Conservation (phyloP, 2,888 invertebrate species). For the Drosophila macrothrix region DNA sequence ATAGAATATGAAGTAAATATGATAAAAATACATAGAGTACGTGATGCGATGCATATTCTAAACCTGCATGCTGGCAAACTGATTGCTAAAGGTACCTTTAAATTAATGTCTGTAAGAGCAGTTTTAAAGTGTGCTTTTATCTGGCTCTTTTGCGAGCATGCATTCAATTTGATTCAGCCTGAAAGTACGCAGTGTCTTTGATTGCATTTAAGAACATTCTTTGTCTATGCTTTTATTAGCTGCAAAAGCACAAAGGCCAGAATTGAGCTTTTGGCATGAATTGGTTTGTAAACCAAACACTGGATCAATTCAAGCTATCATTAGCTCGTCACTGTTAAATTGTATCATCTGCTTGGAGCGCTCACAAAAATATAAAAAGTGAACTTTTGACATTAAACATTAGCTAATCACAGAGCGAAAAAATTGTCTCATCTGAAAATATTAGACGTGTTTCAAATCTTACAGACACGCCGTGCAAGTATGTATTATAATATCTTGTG, state of each 20-base stretch:
- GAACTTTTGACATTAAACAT: not conserved
- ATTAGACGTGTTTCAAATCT: not conserved
- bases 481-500: not conserved
- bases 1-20: not conserved
- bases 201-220: not conserved
- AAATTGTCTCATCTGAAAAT: not conserved
- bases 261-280: not conserved
- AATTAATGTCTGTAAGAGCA: not conserved
- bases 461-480: not conserved
- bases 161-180: not conserved
- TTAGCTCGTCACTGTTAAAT: not conserved
- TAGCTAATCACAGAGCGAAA: not conserved
- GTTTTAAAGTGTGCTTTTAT: slow-evolving; percentile 1
- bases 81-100: not conserved
- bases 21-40: not conserved
- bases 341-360: not conserved
- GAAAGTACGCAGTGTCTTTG: not conserved
- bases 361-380: not conserved
- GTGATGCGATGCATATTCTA: not conserved
- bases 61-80: not conserved
- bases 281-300: not conserved
- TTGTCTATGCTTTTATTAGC: not conserved
- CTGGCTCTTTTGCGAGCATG: not conserved
- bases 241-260: not conserved
- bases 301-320: not conserved